These are phyloP conservation scores for Tauraco erythrolophus DNA, from an alignment of 2,113 vertebrate genomes.

Conservation along the genomic window DNA sequence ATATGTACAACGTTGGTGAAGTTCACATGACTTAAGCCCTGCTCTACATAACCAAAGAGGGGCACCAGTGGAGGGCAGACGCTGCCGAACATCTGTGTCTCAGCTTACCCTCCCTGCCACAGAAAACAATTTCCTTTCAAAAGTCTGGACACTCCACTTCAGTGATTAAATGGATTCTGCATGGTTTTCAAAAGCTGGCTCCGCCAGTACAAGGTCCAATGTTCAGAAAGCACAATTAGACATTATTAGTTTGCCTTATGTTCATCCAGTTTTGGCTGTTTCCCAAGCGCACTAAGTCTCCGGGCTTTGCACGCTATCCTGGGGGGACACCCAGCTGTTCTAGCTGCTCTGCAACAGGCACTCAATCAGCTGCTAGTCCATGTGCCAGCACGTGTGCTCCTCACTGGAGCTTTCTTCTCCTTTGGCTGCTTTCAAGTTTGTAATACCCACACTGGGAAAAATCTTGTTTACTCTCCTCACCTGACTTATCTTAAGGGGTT, in stretches of 20 bases:
- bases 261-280: not conserved
- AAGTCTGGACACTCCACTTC: not conserved
- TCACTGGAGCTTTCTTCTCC: not conserved
- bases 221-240: not conserved
- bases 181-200: not conserved
- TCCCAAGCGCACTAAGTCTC: not conserved
- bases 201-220: not conserved
- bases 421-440: not conserved
- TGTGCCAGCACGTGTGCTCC: not conserved
- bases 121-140: not conserved
- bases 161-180: not conserved
- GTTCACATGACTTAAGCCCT: not conserved
- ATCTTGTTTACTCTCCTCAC: not conserved
- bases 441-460: not conserved
- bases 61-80: rapidly evolving
- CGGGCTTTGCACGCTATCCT: not conserved
- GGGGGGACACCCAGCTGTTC: not conserved
- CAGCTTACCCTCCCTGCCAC: not conserved
- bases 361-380: not conserved
- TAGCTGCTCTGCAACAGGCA: not conserved
- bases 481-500: not conserved
- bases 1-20: rapidly evolving
- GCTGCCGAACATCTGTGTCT: not conserved
- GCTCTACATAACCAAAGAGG: not conserved
- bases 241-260: not conserved